Evolutionary conservation across 2,888 invertebrate genomes (phyloP), one percentile per base, ranked within the genome.

Genomic region (Trachelus tabidus): DNA sequence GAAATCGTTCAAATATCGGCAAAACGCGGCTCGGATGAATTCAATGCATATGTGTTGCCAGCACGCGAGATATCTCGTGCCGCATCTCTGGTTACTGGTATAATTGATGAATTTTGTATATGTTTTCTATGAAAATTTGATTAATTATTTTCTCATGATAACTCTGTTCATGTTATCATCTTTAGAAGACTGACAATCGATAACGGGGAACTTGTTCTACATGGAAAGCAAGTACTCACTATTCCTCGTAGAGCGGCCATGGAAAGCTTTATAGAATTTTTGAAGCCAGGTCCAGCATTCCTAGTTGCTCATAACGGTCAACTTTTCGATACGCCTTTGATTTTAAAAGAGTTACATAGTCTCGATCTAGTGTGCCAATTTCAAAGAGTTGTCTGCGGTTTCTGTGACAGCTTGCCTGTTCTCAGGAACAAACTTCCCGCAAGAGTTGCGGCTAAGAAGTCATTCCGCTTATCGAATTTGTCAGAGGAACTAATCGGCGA

Each of bases 371-470:
- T 78, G 71, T 30, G 40, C 12, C 73, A 78, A 23, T 75, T 80
- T 31, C 56, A 31, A 71, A 68, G 12, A 68, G 73, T 73, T 31
- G 73, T 78, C 12, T 73, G 37, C 9, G 76, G 75, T 73, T 80
- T 76, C 76, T 68, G 68, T 31, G 76, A 80, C 40, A 78, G 68
- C 40, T 69, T 79, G 69, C 76, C 73, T n/a, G 76, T 56, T 56
- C 69, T 78, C 23, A 80, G 68, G 40, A 78, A 80, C 76, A 80
- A 78, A 34, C 68, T 77, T 35, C 79, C 77, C 11, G 77, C 71
- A 56, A 40, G 79, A 69, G 40, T 77, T 15, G 69, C 73, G 73
- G 30, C 68, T 35, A 77, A 77, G 69, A 75, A 75, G 56, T 78
- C 35, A 11, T 75, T 75, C 40, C 34, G 75, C 23, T 69, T 69